Evolutionary conservation across 2,113 vertebrate species (phyloP).

Genomic region (Pitta sordida): DNA sequence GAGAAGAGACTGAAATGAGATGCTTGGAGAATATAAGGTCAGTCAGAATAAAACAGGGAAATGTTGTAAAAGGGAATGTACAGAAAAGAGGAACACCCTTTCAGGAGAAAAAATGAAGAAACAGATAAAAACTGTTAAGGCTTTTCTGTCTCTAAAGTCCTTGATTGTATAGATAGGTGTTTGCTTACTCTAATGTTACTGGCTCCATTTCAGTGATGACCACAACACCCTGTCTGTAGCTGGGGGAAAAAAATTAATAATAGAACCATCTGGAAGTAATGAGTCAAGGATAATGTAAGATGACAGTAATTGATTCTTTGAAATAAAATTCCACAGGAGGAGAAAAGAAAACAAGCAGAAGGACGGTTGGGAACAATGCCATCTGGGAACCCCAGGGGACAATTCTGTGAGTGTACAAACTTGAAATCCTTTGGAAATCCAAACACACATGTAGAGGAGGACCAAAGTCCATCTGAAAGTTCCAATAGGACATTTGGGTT

Average conservation of each 20-base stretch:
- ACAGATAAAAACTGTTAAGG: background rate
- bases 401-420: background rate
- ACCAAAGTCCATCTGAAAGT: background rate
- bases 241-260: background rate
- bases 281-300: conserved; percentile 43
- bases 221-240: background rate
- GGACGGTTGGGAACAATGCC: background rate
- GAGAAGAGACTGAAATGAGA: background rate
- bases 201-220: background rate
- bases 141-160: background rate
- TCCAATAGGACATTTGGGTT: background rate
- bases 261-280: conserved; percentile 52
- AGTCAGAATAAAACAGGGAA: background rate
- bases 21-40: background rate
- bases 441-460: background rate
- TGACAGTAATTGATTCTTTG: conserved; percentile 41
- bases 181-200: background rate
- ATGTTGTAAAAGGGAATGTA: background rate
- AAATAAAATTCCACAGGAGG: conserved; percentile 13
- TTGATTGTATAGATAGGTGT: background rate
- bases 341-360: conserved; percentile 31
- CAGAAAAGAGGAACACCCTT: background rate
- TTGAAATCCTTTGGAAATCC: background rate
- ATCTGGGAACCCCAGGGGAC: background rate
- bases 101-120: background rate